These are phyloP conservation scores for Drosophila barbarae DNA, from an alignment of 2,888 invertebrate genomes.

Conservation along the genomic window DNA sequence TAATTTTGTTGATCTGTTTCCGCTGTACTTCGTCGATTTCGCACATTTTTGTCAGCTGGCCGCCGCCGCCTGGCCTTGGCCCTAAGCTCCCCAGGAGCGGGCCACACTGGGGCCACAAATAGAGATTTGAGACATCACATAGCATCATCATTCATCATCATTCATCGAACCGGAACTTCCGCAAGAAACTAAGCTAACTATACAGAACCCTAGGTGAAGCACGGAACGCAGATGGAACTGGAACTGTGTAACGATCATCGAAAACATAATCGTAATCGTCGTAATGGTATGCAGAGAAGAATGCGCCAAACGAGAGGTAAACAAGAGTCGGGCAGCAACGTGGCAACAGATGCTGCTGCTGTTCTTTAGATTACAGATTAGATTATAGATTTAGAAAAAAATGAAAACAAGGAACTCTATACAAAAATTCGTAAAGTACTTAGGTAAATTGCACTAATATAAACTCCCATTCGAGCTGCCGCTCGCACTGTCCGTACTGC, in stretches of 20 bases:
- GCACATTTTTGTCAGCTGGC: conserved; percentile 39
- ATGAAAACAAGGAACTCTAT: conserved; percentile 71
- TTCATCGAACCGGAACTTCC: conserved; percentile 49
- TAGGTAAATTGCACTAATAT: conserved; percentile 69
- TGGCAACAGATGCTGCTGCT: conserved; percentile 25
- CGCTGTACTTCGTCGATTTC: conserved; percentile 49
- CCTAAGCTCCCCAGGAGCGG: conserved; percentile 57
- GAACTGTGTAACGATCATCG: conserved; percentile 22
- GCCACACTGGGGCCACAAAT: conserved; percentile 63
- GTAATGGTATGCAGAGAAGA: conserved; percentile 32
- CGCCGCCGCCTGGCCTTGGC: conserved; percentile 18
- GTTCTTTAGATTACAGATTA: conserved; percentile 32
- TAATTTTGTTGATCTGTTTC: conserved; percentile 70
- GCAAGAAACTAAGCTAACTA: conserved; percentile 62
- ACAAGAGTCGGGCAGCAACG: conserved; percentile 17
- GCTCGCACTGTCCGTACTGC: conserved; percentile 42
- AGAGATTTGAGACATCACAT: conserved; percentile 73
- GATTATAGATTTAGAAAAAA: conserved; percentile 54
- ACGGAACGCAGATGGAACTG: conserved; percentile 32
- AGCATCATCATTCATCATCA: conserved; percentile 64
- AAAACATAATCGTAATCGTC: conserved; percentile 29
- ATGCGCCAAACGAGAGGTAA: conserved; percentile 36
- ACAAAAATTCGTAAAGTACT: conserved; percentile 71
- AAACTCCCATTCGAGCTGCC: conserved; percentile 48
- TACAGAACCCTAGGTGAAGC: conserved; percentile 53